Evolutionary conservation across 2,797 vertebrate species (phyloP).

Genomic region (Parotocinclus haroldoi): DNA sequence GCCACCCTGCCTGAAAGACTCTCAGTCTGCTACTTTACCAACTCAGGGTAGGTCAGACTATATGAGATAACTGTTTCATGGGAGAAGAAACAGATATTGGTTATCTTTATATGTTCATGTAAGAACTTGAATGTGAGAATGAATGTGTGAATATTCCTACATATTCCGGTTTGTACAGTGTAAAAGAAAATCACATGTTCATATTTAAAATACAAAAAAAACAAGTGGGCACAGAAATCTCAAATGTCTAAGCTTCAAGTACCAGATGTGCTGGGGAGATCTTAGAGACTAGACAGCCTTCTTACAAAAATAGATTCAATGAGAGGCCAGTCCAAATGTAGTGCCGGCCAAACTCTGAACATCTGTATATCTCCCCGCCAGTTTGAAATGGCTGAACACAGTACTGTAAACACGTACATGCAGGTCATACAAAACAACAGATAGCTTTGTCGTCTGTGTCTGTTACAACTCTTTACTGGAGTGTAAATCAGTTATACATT

Average conservation of each 20-base stretch:
- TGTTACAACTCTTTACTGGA: not conserved
- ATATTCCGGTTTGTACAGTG: too few species aligned
- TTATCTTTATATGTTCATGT: conserved; percentile 3
- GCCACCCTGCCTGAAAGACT: conserved; percentile 85
- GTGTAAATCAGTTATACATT: too few species aligned
- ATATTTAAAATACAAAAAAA: too few species aligned
- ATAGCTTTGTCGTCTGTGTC: not conserved
- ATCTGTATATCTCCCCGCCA: conserved; percentile 7
- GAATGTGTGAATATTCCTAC: too few species aligned
- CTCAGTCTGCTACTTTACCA: conserved; percentile 94
- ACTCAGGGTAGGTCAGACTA: conserved; percentile 83
- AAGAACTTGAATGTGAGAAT: too few species aligned
- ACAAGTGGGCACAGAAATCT: not conserved
- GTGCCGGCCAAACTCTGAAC: conserved; percentile 13
- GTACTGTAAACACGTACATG: conserved; percentile 16
- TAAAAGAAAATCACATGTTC: too few species aligned
- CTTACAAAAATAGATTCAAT: conserved; percentile 25
- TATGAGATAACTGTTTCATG: not conserved
- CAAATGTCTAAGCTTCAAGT: conserved; percentile 12
- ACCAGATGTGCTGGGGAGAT: conserved; percentile 1
- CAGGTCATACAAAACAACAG: not conserved
- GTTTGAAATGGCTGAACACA: conserved; percentile 6
- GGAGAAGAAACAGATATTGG: conserved; percentile 6
- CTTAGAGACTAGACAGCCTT: conserved; percentile 10
- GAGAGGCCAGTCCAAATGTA: not conserved